Evolutionary conservation across 2,113 vertebrate species (phyloP).

Genomic region (Tauraco erythrolophus): DNA sequence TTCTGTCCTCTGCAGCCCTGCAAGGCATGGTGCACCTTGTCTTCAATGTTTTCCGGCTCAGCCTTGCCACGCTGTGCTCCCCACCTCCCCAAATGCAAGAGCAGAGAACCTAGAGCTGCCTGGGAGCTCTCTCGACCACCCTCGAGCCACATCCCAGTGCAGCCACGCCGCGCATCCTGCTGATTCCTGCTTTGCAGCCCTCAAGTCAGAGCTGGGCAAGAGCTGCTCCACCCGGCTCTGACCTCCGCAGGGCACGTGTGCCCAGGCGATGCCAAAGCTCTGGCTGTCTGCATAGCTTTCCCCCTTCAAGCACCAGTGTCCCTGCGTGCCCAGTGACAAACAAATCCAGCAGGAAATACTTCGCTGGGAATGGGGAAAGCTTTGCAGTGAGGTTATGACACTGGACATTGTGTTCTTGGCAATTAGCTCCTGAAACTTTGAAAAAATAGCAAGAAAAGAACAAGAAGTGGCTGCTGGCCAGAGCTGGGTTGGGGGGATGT

Average conservation of each 20-base stretch:
- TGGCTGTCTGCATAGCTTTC: background rate
- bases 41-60: background rate
- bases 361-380: slow-evolving; percentile 37
- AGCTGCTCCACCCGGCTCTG: background rate
- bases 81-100: background rate
- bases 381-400: slow-evolving; percentile 1
- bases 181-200: background rate
- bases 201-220: background rate
- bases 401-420: slow-evolving; percentile 38
- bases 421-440: background rate
- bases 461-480: background rate
- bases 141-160: background rate
- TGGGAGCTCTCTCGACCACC: background rate
- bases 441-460: background rate
- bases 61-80: background rate
- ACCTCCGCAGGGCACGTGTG: background rate
- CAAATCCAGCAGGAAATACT: slow-evolving; percentile 47
- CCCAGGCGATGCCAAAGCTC: background rate
- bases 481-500: background rate
- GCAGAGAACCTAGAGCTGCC: background rate
- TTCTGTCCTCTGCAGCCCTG: background rate
- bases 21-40: background rate
- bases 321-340: background rate
- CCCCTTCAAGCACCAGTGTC: background rate
- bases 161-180: background rate